Evolutionary conservation across 2,888 invertebrate species (phyloP).

Genomic region (Ophioninae sp.): DNA sequence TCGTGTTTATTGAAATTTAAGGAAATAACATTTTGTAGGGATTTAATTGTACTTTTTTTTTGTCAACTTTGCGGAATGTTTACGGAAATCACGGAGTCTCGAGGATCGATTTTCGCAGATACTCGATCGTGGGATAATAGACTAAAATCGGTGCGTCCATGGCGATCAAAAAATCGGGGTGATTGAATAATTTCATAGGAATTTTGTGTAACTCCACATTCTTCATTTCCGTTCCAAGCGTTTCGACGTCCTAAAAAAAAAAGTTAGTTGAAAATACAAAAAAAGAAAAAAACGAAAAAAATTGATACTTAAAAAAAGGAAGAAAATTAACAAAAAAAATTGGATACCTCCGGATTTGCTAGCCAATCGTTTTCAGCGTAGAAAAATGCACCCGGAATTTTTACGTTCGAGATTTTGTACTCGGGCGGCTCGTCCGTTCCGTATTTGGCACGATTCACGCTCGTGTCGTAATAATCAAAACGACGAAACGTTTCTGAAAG

Average conservation of each 20-base stretch:
- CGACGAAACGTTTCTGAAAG: slow-evolving; percentile 79
- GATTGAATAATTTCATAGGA: slow-evolving; percentile 71
- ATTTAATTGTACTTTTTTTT: neutral
- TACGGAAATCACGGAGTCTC: slow-evolving; percentile 1
- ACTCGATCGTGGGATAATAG: slow-evolving; percentile 69
- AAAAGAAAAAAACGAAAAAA: slow-evolving; percentile 63
- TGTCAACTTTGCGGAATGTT: neutral
- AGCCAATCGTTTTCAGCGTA: slow-evolving; percentile 87
- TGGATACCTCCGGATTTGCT: slow-evolving; percentile 81
- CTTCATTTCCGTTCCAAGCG: slow-evolving; percentile 82
- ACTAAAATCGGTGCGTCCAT: slow-evolving; percentile 69
- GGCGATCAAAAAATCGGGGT: slow-evolving; percentile 72
- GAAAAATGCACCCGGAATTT: slow-evolving; percentile 85
- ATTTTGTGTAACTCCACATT: slow-evolving; percentile 78
- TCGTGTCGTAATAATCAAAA: slow-evolving; percentile 82
- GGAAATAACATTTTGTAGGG: no score
- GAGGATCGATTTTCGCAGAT: slow-evolving; percentile 43
- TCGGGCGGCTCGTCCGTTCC: slow-evolving; percentile 83
- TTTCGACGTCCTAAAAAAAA: slow-evolving; percentile 83
- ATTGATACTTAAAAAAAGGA: neutral
- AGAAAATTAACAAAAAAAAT: neutral
- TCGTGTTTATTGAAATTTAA: no score
- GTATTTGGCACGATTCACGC: slow-evolving; percentile 83
- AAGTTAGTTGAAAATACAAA: neutral
- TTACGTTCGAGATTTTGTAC: slow-evolving; percentile 84